Evolutionary conservation across 1,140 invertebrate species (phyloP).

Genomic region (Anoplolepis gracilipes): DNA sequence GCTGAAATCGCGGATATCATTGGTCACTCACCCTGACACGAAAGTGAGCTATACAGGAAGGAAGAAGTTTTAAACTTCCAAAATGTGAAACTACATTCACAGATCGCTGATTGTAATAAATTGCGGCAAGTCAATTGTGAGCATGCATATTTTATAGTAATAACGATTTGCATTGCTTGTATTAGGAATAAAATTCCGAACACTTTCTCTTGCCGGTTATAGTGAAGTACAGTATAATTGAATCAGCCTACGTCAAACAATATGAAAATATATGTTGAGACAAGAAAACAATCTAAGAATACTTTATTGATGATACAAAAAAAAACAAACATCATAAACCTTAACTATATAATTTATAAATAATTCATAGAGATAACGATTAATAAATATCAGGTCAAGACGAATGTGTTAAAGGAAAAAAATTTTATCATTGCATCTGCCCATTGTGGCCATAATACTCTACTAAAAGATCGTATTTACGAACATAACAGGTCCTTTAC

Average conservation of each 20-base stretch:
- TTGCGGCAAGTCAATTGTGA: constrained; percentile 14
- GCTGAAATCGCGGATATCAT: too few species aligned
- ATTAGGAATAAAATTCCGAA: constrained; percentile 26
- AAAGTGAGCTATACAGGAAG: not conserved
- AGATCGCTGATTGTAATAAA: constrained; percentile 29
- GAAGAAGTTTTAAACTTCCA: constrained; percentile 38
- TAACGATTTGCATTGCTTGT: constrained; percentile 5
- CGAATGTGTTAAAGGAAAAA: not conserved
- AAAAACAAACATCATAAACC: constrained; percentile 26
- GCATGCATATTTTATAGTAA: constrained; percentile 13
- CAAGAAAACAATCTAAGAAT: constrained; percentile 30
- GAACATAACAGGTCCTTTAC: constrained; percentile 1
- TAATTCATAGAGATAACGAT: constrained; percentile 48
- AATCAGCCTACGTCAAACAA: not conserved
- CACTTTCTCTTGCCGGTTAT: not conserved
- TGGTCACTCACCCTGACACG: constrained; percentile 6
- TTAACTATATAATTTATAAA: constrained; percentile 62
- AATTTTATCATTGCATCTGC: constrained; percentile 63
- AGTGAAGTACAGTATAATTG: not conserved
- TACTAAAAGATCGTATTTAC: constrained; percentile 53
- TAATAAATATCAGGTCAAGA: constrained; percentile 69
- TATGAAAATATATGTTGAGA: constrained; percentile 4
- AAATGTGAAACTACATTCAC: constrained; percentile 41
- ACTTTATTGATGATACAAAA: constrained; percentile 61
- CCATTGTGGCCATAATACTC: constrained; percentile 59